phyloP scores from a whole-genome alignment of 2,113 vertebrate species.

The Salvator merianae region DNA sequence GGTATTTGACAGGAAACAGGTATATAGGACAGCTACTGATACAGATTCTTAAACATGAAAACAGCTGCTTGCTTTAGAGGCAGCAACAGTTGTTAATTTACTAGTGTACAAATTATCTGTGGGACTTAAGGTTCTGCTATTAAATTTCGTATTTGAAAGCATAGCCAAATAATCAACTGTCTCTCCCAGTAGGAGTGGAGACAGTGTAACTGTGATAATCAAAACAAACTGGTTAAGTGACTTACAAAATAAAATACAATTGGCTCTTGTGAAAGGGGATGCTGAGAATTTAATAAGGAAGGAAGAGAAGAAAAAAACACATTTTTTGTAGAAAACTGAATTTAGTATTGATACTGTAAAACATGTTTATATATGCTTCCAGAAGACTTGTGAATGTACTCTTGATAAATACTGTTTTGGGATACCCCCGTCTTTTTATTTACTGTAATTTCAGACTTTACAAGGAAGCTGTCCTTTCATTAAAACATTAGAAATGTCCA shows the following conservation, averaged over 20 bases:
- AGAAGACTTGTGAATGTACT: not conserved
- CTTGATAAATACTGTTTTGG: not conserved
- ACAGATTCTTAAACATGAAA: accelerated
- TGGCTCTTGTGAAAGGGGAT: slow-evolving; percentile 41
- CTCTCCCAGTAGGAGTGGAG: slow-evolving; percentile 56
- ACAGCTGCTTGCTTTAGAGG: not conserved
- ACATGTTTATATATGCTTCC: not conserved
- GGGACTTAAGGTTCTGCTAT: accelerated
- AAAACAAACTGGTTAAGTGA: slow-evolving; percentile 59
- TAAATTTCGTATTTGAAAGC: slow-evolving; percentile 20
- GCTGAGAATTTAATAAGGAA: not conserved
- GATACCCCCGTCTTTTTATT: not conserved
- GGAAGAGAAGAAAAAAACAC: slow-evolving; percentile 10
- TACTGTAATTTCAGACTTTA: not conserved
- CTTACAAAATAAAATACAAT: slow-evolving; percentile 62
- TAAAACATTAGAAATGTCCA: too few relatives aligned
- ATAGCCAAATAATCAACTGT: slow-evolving; percentile 40
- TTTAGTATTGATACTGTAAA: not conserved
- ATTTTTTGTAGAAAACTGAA: not conserved
- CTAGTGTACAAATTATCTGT: not conserved
- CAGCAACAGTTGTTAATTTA: not conserved
- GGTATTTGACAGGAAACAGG: not conserved
- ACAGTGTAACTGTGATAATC: slow-evolving; percentile 46
- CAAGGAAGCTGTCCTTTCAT: not conserved
- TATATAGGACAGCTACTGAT: not conserved